phyloP scores from a whole-genome alignment of 2,888 invertebrate genomes.

The Metellina segmentata region DNA sequence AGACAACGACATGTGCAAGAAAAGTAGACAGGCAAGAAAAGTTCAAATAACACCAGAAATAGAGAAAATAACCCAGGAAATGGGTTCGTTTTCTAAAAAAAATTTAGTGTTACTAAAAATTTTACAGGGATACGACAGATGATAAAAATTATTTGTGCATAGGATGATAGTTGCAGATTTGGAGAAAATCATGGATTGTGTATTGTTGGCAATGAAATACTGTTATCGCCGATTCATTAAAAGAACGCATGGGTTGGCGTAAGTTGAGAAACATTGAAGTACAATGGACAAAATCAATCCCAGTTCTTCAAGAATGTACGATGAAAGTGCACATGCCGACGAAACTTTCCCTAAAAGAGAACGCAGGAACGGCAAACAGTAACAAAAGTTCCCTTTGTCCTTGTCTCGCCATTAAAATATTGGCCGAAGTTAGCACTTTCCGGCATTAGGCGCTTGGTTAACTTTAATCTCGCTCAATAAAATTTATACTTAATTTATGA shows the following conservation, averaged over 20 bases:
- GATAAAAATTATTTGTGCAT: no score
- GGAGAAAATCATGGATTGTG: no score
- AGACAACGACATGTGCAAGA: background rate
- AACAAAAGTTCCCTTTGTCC: background rate
- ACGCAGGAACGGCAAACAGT: background rate
- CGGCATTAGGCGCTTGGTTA: conserved; percentile 28
- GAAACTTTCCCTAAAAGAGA: background rate
- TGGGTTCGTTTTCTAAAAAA: background rate
- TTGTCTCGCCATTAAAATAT: background rate
- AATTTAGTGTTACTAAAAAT: background rate
- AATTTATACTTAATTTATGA: conserved; percentile 61
- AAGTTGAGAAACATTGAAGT: background rate
- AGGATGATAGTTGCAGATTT: background rate
- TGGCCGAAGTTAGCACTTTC: conserved; percentile 23
- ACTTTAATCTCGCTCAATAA: conserved; percentile 52
- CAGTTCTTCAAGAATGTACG: background rate
- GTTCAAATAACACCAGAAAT: background rate
- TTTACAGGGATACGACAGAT: no score
- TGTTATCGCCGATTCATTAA: no score
- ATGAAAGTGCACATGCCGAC: background rate
- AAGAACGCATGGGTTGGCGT: background rate
- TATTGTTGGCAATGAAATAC: no score
- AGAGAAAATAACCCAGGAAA: background rate
- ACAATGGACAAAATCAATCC: background rate
- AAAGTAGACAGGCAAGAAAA: background rate